Conservation (phyloP, 2,888 invertebrate species). For the Microdon myrmicae region DNA sequence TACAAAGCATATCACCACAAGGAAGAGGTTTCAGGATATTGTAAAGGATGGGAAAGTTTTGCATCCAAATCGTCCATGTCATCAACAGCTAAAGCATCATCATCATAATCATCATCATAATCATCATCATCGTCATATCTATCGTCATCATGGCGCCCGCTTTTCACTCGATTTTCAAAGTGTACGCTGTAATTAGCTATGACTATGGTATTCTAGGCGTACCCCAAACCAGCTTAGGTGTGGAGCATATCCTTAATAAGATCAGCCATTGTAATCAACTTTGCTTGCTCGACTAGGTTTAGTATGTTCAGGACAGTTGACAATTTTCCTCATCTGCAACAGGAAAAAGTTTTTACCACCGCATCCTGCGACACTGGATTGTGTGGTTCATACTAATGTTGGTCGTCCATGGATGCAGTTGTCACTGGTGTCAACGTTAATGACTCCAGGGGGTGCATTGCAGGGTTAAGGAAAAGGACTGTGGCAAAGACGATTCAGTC, state of each 20-base stretch:
- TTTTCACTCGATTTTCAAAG: conserved; percentile 40
- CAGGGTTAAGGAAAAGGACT: conserved; percentile 3
- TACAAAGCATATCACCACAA: conserved; percentile 42
- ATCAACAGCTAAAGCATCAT: neutral
- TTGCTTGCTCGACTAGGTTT: conserved; percentile 28
- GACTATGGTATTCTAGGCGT: conserved; percentile 10
- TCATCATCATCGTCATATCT: neutral
- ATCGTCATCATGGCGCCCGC: conserved; percentile 11
- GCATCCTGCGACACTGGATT: conserved; percentile 35
- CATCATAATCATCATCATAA: no score
- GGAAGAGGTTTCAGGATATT: conserved; percentile 30
- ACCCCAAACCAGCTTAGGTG: conserved; percentile 1
- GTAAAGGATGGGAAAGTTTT: conserved; percentile 35
- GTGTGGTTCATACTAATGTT: conserved; percentile 5
- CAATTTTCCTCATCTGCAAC: neutral
- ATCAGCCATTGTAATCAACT: conserved; percentile 43
- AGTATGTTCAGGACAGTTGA: conserved; percentile 23
- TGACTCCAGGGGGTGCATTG: conserved; percentile 23
- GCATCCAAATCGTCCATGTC: conserved; percentile 38
- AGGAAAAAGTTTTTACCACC: conserved; percentile 12
- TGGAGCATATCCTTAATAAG: conserved; percentile 39
- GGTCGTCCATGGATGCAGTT: conserved; percentile 15
- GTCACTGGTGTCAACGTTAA: conserved; percentile 30
- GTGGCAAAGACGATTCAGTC: conserved; percentile 12
- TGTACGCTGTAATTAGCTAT: conserved; percentile 44